A percentile compares a stretch with the other conserved stretches of the same genome.
These are phyloP conservation scores for Rhea pennata DNA, from an alignment of 2,113 vertebrate species.

Conservation along the genomic window DNA sequence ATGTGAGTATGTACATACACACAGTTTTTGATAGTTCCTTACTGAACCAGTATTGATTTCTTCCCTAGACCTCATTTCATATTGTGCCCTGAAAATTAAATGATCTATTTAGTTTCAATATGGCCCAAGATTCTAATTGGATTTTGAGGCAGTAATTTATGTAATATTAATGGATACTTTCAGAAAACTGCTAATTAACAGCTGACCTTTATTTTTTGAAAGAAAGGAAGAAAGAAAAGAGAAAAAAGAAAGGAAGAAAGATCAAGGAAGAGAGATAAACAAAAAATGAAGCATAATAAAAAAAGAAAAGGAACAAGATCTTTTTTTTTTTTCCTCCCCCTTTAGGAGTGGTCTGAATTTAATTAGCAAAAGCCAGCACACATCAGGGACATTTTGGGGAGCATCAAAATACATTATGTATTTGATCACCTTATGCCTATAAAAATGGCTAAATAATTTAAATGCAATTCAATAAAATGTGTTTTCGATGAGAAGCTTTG, in stretches of 20 bases:
- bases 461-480: slow-evolving; percentile 71
- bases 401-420: slow-evolving; percentile 62
- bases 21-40: slow-evolving; percentile 18
- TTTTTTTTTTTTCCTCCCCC: not conserved
- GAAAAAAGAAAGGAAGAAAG: not conserved
- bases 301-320: not conserved
- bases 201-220: slow-evolving; percentile 75
- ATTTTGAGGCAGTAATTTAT: slow-evolving; percentile 79
- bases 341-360: slow-evolving; percentile 47
- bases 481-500: slow-evolving; percentile 64
- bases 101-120: slow-evolving; percentile 80
- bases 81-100: slow-evolving; percentile 78
- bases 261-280: not conserved
- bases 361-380: slow-evolving; percentile 64
- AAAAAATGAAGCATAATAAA: not conserved
- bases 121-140: slow-evolving; percentile 75
- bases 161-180: slow-evolving; percentile 79
- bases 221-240: not conserved
- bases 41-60: slow-evolving; percentile 69
- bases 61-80: slow-evolving; percentile 71
- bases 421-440: slow-evolving; percentile 71
- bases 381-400: slow-evolving; percentile 48
- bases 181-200: slow-evolving; percentile 77
- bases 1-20: too few species aligned
- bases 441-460: slow-evolving; percentile 78